Evolutionary conservation across 2,797 vertebrate genomes (phyloP), one percentile per base, ranked within the genome.

Genomic region (Meda fulgida): DNA sequence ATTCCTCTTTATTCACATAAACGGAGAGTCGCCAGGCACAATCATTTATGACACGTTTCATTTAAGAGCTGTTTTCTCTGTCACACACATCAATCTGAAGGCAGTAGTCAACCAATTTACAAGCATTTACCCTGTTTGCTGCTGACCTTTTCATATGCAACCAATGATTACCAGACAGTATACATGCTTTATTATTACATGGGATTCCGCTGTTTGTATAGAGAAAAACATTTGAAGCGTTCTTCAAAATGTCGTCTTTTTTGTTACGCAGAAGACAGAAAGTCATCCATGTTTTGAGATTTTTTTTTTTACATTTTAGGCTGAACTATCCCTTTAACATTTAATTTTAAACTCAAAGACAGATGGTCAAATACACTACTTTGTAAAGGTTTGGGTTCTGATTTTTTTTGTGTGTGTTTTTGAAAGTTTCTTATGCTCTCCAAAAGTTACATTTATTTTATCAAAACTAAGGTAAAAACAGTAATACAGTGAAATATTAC

Each of bases 1-100:
- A 51, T 58, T 46, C 13, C 77, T 66, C 26, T 70, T 67, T 76
- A 81, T 63, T 80, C 58, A 53, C 51, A 69, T 40, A 51, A 67
- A 53, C 53, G 43, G 43, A 26, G 38, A 82, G 86, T 53, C 80
- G 53, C 31, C 48, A 80, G 48, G 66, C 10, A 36, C 16, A 3
- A 40, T 67, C 65, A 69, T 55, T 67, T 26, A 58, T 66, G 72
- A 55, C 75, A n/a, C 7, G 53, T 75, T 76, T 34, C 40, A 76
- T 84, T 76, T 67, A 29, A 51, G 31, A 84, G 26, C 75, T 13
- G 19, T 70, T n/a, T 69, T 78, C 26, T 58, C 19, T 46, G n/a
- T 58, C 65, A 31, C 51, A 55, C 51, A 4, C 63, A 43, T 58
- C 19, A 70, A 16, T 60, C 21, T 70, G 48, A 69, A 55, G 70